These are phyloP conservation scores for Acanthosoma haemorrhoidale DNA, from an alignment of 2,888 invertebrate genomes.

Conservation along the genomic window DNA sequence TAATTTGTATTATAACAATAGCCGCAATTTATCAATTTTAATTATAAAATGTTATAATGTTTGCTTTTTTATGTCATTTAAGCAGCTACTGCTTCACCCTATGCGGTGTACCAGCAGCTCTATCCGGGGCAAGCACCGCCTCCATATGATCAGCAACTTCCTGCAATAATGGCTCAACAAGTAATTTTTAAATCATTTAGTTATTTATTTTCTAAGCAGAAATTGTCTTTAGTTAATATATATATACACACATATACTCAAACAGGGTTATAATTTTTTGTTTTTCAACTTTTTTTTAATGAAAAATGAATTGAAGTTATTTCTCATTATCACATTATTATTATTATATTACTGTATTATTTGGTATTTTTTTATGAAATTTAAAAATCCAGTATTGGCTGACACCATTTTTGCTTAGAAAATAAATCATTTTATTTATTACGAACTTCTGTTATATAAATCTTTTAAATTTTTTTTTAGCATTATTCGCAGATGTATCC, in stretches of 20 bases:
- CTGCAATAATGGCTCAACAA: slow-evolving; percentile 48
- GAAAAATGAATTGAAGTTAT: too few relatives aligned
- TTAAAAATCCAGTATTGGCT: background rate
- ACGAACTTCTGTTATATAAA: background rate
- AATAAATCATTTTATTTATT: background rate
- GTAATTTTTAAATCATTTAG: too few relatives aligned
- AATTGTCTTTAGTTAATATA: too few relatives aligned
- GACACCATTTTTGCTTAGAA: background rate
- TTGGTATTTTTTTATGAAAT: too few relatives aligned
- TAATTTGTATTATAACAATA: too few relatives aligned
- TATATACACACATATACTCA: background rate
- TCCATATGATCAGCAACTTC: slow-evolving; percentile 64
- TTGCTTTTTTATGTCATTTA: background rate
- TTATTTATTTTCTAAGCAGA: too few relatives aligned
- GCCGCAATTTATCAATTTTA: too few relatives aligned
- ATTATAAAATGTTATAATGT: too few relatives aligned
- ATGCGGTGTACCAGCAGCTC: slow-evolving; percentile 38
- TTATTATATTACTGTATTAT: too few relatives aligned
- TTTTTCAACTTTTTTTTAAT: background rate
- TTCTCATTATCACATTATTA: too few relatives aligned
- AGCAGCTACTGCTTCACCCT: slow-evolving; percentile 37
- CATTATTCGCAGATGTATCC: slow-evolving; percentile 59
- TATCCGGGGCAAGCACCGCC: slow-evolving; percentile 54
- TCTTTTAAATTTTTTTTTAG: slow-evolving; percentile 23
- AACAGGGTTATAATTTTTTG: background rate